Evolutionary conservation across 2,888 invertebrate genomes (phyloP), one percentile per base, ranked within the genome.

Genomic region (Scaeva pyrastri): DNA sequence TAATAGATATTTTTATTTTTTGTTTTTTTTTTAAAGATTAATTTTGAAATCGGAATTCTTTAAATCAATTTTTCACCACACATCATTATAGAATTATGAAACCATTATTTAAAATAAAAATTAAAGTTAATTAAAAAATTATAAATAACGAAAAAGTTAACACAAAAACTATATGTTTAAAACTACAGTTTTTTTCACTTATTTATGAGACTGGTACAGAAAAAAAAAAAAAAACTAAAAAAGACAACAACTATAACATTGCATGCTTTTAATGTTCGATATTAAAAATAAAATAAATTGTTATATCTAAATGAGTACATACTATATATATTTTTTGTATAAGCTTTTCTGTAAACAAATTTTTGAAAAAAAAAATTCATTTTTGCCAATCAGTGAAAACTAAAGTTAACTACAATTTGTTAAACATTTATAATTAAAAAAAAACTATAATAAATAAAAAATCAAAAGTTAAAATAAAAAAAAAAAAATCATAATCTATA

Each of bases 201-300:
- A 79, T 75, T 75, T 76, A 85, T 77, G 85, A 85, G 85, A 85
- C 85, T 85, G 81, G 85, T 85, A 85, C 76, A 81, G 73, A 85
- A 19, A 2, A 60, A 39, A 39, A 50, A 19, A 10, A 16, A 39
- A 58, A 1, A 39, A 58, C 21, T 14, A 31, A 19, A 19, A 58
- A 5, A 1, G 10, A 50, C 0, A 19, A 56, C 72, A 85, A 80
- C 72, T 80, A 76, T 85, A n/a, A 31, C 31, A 31, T 7, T 81
- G 72, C 68, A 77, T 81, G 85, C 85, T 85, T 79, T 81, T 62
- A 81, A 85, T 85, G 76, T 80, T 76, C 45, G 48, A 80, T 31
- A 84, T 45, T 71, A 31, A 39, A 55, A 31, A 31, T 5, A 31
- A 31, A 66, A 82, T n/a, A n/a, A 55, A 56, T 26, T 43, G 50